These are phyloP conservation scores for Stenurella melanura DNA, from an alignment of 2,888 invertebrate species.

Conservation along the genomic window DNA sequence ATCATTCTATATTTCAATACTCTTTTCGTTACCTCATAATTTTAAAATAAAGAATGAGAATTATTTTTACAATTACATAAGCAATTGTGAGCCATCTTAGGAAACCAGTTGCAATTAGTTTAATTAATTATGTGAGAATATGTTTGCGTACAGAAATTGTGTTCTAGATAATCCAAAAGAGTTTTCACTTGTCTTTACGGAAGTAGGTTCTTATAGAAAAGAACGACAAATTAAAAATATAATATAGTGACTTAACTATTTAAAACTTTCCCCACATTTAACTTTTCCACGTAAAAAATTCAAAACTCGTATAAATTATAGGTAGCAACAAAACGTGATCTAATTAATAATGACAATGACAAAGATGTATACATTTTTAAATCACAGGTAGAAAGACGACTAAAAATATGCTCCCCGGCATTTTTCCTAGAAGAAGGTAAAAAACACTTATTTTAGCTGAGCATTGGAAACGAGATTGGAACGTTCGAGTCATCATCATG, in stretches of 20 bases:
- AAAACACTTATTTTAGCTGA: no score
- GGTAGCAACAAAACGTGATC: background rate
- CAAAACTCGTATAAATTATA: background rate
- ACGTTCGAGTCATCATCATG: no score
- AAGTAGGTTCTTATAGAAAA: background rate
- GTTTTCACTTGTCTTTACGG: background rate
- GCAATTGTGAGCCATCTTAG: background rate
- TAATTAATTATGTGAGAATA: background rate
- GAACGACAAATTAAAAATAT: background rate
- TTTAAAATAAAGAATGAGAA: background rate
- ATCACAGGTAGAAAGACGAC: no score
- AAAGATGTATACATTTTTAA: no score
- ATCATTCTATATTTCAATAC: background rate
- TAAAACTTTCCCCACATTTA: background rate
- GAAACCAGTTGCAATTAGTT: background rate
- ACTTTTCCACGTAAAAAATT: conserved; percentile 7
- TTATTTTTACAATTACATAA: background rate
- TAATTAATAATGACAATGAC: background rate
- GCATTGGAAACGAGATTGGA: no score
- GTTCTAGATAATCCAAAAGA: background rate
- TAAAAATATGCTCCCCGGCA: no score
- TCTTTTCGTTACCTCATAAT: background rate
- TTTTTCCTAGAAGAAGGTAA: no score
- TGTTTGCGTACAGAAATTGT: background rate
- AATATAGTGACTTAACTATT: background rate